These are phyloP conservation scores for Nothocercus nigrocapillus DNA, from an alignment of 2,113 vertebrate genomes.

Conservation along the genomic window DNA sequence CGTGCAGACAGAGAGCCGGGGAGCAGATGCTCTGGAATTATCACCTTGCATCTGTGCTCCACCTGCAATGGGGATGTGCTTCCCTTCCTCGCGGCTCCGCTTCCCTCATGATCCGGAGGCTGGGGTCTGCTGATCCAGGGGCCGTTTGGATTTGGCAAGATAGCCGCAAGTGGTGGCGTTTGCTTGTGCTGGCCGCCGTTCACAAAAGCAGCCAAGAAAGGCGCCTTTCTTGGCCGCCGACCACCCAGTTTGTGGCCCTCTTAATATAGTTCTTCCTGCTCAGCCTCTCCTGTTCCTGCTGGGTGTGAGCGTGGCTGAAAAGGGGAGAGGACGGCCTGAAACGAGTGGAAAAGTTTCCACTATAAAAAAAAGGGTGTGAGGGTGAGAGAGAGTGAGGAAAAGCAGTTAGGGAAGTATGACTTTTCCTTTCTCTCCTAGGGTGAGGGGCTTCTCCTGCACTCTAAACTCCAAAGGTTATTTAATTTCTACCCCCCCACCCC, in stretches of 20 bases:
- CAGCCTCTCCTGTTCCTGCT: background rate
- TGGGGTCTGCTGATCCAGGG: too few species aligned
- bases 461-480: background rate
- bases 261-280: background rate
- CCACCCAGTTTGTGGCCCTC: background rate
- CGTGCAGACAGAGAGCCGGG: accelerated
- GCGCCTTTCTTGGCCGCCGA: background rate
- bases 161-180: too few species aligned
- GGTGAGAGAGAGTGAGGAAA: too few species aligned
- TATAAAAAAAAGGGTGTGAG: accelerated
- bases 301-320: background rate
- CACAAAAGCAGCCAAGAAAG: background rate
- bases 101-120: background rate
- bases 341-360: background rate
- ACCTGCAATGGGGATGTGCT: accelerated
- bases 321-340: background rate
- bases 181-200: too few species aligned
- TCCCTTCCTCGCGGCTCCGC: background rate
- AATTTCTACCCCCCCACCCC: background rate
- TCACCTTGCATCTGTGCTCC: accelerated
- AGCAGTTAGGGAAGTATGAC: accelerated
- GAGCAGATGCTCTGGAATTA: background rate
- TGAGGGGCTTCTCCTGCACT: background rate
- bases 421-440: background rate
- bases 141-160: too few species aligned